These are phyloP conservation scores for Turdus rufiventris DNA, from an alignment of 2,113 vertebrate genomes.

Conservation along the genomic window DNA sequence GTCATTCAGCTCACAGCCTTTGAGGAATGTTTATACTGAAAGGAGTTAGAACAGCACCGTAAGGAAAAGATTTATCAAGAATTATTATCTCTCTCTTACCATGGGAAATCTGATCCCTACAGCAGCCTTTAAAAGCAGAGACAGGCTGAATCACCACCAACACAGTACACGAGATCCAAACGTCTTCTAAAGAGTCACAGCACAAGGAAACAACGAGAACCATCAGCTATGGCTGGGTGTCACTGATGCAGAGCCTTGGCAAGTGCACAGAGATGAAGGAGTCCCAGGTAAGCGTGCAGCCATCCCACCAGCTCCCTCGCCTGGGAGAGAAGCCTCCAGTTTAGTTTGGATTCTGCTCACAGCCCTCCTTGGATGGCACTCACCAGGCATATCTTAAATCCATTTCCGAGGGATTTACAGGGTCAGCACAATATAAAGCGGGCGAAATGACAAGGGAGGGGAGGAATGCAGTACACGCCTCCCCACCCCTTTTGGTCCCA, in stretches of 20 bases:
- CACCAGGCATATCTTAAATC: not conserved
- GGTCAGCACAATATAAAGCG: not conserved
- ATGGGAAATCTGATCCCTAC: not conserved
- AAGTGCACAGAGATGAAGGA: not conserved
- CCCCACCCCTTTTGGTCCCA: not conserved
- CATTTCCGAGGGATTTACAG: not conserved
- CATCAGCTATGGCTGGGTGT: not conserved
- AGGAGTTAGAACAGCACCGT: not conserved
- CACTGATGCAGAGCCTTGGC: not conserved
- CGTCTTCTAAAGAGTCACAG: not conserved
- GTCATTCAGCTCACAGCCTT: not conserved
- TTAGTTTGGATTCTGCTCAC: not conserved
- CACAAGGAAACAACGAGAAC: not conserved
- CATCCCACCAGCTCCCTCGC: not conserved
- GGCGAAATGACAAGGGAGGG: not conserved
- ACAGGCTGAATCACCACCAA: not conserved
- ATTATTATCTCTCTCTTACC: not conserved
- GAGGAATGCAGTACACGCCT: not conserved
- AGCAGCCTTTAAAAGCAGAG: not conserved
- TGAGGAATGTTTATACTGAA: not conserved
- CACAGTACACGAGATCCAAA: not conserved
- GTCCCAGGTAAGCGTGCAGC: not conserved
- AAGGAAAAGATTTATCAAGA: not conserved
- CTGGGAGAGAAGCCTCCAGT: not conserved
- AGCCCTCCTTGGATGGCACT: not conserved